Percentiles rank a stretch among this genome's conserved stretches.
Evolutionary conservation across 2,797 vertebrate genomes (phyloP).

Genomic region (Acanthurus leucopareius): DNA sequence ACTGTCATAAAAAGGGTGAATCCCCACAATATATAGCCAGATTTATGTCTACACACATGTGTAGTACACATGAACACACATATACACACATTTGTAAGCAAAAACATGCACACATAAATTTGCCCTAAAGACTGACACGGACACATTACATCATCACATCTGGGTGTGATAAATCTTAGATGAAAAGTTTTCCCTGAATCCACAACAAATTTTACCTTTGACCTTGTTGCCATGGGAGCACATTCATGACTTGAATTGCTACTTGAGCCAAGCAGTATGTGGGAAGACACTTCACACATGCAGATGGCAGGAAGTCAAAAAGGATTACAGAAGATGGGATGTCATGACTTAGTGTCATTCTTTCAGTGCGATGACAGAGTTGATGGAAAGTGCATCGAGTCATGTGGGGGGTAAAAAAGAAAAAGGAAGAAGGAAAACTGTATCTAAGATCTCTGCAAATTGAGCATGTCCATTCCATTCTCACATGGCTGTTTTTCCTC

Average conservation of each 20-base stretch:
- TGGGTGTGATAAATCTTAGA: neutral
- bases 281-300: conserved; percentile 18
- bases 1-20: no score
- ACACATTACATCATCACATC: neutral
- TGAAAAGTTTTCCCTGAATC: neutral
- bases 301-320: conserved; percentile 37
- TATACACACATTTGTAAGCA: neutral
- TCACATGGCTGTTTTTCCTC: conserved; percentile 24
- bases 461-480: conserved; percentile 26
- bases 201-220: conserved; percentile 33
- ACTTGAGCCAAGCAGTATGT: conserved; percentile 32
- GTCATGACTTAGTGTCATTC: conserved; percentile 31
- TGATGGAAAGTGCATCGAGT: conserved; percentile 24
- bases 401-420: conserved; percentile 11
- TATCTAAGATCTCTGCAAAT: conserved; percentile 45
- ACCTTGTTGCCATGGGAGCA: conserved; percentile 15
- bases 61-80: neutral
- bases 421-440: conserved; percentile 37
- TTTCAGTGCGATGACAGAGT: conserved; percentile 22
- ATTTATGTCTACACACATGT: no score
- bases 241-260: neutral
- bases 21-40: no score
- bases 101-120: neutral
- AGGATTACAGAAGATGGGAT: conserved; percentile 46
- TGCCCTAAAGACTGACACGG: neutral